Base-by-base conservation (phyloP, 30 jellyfish, hydroid and myxozoan species). In the Aurelia sp. region DNA sequence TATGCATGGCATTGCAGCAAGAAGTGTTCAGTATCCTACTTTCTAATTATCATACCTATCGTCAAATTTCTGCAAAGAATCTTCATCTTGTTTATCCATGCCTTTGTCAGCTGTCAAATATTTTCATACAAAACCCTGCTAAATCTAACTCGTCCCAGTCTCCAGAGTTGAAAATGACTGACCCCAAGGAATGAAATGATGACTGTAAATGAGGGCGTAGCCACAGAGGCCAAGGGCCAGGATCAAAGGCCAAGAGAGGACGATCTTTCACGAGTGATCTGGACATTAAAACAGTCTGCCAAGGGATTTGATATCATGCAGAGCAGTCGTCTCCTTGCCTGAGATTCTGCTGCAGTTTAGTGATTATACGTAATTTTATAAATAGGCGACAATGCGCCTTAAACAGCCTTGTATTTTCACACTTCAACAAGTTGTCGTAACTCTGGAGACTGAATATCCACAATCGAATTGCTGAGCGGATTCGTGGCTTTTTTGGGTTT, bases 391-490 rank as follows among this genome's bases (percentile, higher is more conserved):
- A 72, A 84, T 71, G 76, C 74, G 93, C 77, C 87, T 73, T 72
- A 84, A 84, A 84, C 93, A 84, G 81, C 88, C 93, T 48, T 63
- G 78, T 76, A 84, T 84, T 84, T 60, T 84, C 85, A 62, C 93
- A 72, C 93, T 65, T 84, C 93, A 73, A 72, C 93, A 57, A 84
- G 78, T 60, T 84, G 93, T 84, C 93, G 78, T 21, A 76, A 59
- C 61, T 72, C 88, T 84, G 93, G 93, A 84, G 93, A 84, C 93
- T 50, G 67, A 24, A 84, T 71, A 76, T 73, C 84, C 93, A 68
- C 76, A 72, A 63, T 73, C 74, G 58, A 84, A 70, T 60, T 12
- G 22, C 84, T 76, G 24, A 84, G 93, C 67, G 62, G 81, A 47
- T 59, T 84, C 69, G 93, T 73, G 93, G 93, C 81, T 84, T 84